Conservation (phyloP, 2,797 vertebrate species). For the Tenualosa thibaudeaui region DNA sequence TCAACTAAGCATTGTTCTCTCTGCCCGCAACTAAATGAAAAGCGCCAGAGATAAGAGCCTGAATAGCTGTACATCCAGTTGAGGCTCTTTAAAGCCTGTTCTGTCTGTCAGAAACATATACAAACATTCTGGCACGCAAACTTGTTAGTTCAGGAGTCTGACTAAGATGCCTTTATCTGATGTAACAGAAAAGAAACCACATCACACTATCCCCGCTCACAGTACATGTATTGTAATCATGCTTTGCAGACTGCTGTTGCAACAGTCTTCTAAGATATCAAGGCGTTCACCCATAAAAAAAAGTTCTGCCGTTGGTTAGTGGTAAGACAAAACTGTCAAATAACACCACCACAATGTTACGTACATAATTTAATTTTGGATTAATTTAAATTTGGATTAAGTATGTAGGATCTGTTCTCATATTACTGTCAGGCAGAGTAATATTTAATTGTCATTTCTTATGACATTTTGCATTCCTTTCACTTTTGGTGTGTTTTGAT, state of each 20-base stretch:
- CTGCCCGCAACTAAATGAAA: not conserved
- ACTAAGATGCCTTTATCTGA: conserved; percentile 55
- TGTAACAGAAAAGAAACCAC: conserved; percentile 64
- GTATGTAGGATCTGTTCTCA: not conserved
- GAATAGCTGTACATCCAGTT: not conserved
- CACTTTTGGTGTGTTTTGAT: not conserved
- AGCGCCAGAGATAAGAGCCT: conserved; percentile 3
- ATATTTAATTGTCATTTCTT: not conserved
- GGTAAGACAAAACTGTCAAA: not conserved
- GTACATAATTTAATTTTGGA: not conserved
- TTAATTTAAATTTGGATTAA: not conserved
- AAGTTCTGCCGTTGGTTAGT: conserved; percentile 29
- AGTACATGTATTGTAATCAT: conserved; percentile 61
- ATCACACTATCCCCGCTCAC: conserved; percentile 57
- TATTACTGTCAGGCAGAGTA: not conserved
- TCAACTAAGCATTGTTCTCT: conserved; percentile 8
- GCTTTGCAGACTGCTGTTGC: conserved; percentile 56
- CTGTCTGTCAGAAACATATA: not conserved
- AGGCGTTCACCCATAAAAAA: conserved; percentile 62
- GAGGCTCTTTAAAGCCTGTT: conserved; percentile 9
- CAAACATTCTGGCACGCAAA: conserved; percentile 11
- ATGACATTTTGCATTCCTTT: not conserved
- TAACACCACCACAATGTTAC: not conserved
- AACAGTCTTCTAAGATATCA: conserved; percentile 54
- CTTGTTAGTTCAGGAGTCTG: conserved; percentile 47